Evolutionary conservation across 2,113 vertebrate species (phyloP), one percentile per base, ranked within the genome.

Genomic region (Gila orcuttii): DNA sequence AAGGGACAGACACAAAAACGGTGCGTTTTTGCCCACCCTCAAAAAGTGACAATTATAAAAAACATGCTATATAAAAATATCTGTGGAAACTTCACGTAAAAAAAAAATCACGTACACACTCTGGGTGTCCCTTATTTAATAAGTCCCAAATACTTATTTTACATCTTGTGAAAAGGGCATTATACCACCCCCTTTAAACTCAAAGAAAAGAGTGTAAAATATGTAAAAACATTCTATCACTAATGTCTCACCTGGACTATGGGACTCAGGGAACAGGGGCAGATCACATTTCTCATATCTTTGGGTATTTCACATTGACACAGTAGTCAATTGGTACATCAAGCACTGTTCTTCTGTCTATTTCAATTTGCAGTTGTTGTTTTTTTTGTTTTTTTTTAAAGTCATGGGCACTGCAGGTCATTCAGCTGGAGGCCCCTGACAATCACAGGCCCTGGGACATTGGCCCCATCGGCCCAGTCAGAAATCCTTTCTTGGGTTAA

Each of bases 201-300:
- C 8, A 42, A 42, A 42, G 42, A 42, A 42, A 42, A 42, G 8
- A 42, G 42, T 42, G 42, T 11, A 21, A 69, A 21, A 69, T 4
- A 25, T 25, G 25, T 4, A 28, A 28, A 5, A 19, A 68, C 2
- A 6, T 55, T 7, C 52, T 7, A 19, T 50, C 47, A 50, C 47
- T 19, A 28, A 28, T 28, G 1, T 33, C 19, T 2, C 68, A n/a
- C 19, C 68, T 71, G 68, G 21, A 71, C 36, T 71, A 12, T 21
- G 4, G 17, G 68, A 23, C 68, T 42, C 19, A 39, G 19, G 36
- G 21, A 36, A 71, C 9, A 71, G 36, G 39, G 36, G 36, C 21
- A 71, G 68, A 71, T 42, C 68, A 21, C 36, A 71, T 71, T 71
- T 71, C 9, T 71, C 68, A 71, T 68, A 68, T 71, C 31, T 36